Evolutionary conservation across 2,797 vertebrate species (phyloP).

Genomic region (Pangasius mekongensis): DNA sequence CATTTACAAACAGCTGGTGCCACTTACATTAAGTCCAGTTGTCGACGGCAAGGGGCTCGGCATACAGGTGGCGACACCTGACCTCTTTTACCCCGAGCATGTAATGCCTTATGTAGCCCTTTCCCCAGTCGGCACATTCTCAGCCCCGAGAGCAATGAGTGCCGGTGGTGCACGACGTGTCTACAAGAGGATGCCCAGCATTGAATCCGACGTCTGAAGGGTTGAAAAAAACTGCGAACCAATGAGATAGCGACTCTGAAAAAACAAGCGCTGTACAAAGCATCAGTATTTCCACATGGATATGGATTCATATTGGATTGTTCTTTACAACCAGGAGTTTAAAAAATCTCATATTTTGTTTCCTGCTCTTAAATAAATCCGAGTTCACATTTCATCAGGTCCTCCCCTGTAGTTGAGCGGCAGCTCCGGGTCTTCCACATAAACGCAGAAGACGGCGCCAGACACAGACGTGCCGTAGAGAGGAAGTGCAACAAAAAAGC

Average conservation of each 20-base stretch:
- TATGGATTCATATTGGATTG: slow-evolving; percentile 42
- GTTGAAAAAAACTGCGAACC: slow-evolving; percentile 6
- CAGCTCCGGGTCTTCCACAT: slow-evolving; percentile 58
- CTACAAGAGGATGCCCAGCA: slow-evolving; percentile 98
- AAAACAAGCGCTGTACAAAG: slow-evolving; percentile 35
- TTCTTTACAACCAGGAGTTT: slow-evolving; percentile 47
- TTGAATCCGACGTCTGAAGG: slow-evolving; percentile 97
- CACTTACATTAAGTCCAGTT: slow-evolving; percentile 82
- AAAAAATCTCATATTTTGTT: slow-evolving; percentile 44
- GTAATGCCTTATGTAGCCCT: slow-evolving; percentile 93
- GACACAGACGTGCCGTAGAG: slow-evolving; percentile 7
- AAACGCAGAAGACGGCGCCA: slow-evolving; percentile 41
- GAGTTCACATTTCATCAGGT: slow-evolving; percentile 52
- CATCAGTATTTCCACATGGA: slow-evolving; percentile 47
- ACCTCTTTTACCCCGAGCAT: slow-evolving; percentile 92
- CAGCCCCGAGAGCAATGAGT: slow-evolving; percentile 89
- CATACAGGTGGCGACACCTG: slow-evolving; percentile 68
- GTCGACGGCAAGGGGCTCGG: slow-evolving; percentile 48
- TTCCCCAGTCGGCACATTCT: slow-evolving; percentile 85
- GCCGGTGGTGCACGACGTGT: slow-evolving; percentile 93
- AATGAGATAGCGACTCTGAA: slow-evolving; percentile 17
- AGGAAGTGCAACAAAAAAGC: slow-evolving; percentile 29
- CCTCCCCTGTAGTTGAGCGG: slow-evolving; percentile 53
- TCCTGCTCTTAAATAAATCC: slow-evolving; percentile 43
- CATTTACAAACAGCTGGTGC: slow-evolving; percentile 92